These are phyloP conservation scores for Adoxophyes honmai DNA, from an alignment of 1,140 invertebrate species.

Conservation along the genomic window DNA sequence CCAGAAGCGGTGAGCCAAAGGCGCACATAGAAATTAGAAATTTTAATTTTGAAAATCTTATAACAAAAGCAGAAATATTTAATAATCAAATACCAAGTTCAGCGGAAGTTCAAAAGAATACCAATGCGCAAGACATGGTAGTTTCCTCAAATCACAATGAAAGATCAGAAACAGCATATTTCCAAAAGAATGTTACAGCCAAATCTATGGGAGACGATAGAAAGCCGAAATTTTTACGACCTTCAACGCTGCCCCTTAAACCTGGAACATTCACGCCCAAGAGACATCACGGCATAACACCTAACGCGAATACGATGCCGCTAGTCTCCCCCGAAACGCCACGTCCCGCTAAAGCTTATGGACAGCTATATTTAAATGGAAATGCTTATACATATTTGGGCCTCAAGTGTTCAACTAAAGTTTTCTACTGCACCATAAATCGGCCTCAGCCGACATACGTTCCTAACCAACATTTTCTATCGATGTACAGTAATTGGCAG, in stretches of 20 bases:
- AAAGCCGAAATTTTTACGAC: constrained; percentile 85
- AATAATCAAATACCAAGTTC: constrained; percentile 71
- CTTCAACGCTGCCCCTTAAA: constrained; percentile 88
- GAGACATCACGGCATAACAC: constrained; percentile 86
- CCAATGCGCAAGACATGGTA: constrained; percentile 40
- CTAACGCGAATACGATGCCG: constrained; percentile 85
- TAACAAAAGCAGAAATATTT: constrained; percentile 74
- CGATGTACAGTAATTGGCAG: constrained; percentile 99
- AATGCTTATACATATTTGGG: constrained; percentile 95
- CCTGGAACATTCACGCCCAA: constrained; percentile 89
- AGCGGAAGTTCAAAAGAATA: constrained; percentile 59
- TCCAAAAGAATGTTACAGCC: constrained; percentile 57
- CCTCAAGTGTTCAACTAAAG: constrained; percentile 92
- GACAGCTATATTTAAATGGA: constrained; percentile 91
- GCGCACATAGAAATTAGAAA: constrained; percentile 66
- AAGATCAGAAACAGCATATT: constrained; percentile 72
- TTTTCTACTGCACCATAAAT: constrained; percentile 95
- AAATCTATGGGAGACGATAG: constrained; percentile 49
- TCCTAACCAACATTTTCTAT: constrained; percentile 91
- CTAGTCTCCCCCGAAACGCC: constrained; percentile 94
- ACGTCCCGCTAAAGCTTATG: constrained; percentile 90
- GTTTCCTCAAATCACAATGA: constrained; percentile 43
- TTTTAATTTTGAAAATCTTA: constrained; percentile 78
- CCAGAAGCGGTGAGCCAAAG: constrained; percentile 41
- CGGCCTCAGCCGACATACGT: constrained; percentile 97